These are phyloP conservation scores for Phylloscopus trochilus DNA, from an alignment of 2,113 vertebrate species.

Conservation along the genomic window DNA sequence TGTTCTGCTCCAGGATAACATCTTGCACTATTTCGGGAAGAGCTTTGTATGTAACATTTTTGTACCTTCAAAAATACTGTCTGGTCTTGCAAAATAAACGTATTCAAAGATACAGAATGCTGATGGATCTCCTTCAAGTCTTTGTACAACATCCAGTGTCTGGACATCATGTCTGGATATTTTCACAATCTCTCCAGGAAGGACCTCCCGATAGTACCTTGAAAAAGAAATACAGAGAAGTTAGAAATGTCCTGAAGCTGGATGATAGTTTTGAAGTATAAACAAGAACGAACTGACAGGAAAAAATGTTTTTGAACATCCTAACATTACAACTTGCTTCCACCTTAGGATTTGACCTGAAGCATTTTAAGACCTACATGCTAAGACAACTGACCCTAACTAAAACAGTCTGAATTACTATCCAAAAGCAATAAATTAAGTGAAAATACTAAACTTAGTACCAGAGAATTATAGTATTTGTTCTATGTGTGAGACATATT, in stretches of 20 bases:
- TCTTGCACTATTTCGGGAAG: background rate
- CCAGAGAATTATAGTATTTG: background rate
- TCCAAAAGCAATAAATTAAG: background rate
- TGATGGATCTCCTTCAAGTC: constrained; percentile 81
- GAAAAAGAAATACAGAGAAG: background rate
- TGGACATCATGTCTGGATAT: constrained; percentile 86
- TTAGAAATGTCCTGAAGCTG: background rate
- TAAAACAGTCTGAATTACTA: background rate
- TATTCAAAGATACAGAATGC: constrained; percentile 99
- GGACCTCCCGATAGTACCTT: constrained; percentile 93
- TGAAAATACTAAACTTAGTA: background rate
- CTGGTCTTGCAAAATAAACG: constrained; percentile 97
- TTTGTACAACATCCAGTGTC: constrained; percentile 83
- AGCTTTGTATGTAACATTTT: background rate
- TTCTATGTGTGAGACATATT: background rate
- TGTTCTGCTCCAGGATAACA: background rate
- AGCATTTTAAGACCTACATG: background rate
- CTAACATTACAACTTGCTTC: background rate
- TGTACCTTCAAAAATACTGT: constrained; percentile 97
- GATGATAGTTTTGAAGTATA: background rate
- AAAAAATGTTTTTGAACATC: background rate
- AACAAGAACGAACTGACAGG: background rate
- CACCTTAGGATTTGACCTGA: background rate
- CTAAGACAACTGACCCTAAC: background rate
- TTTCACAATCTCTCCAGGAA: constrained; percentile 96